These are phyloP conservation scores for Sander lucioperca DNA, from an alignment of 2,113 vertebrate genomes.

Conservation along the genomic window DNA sequence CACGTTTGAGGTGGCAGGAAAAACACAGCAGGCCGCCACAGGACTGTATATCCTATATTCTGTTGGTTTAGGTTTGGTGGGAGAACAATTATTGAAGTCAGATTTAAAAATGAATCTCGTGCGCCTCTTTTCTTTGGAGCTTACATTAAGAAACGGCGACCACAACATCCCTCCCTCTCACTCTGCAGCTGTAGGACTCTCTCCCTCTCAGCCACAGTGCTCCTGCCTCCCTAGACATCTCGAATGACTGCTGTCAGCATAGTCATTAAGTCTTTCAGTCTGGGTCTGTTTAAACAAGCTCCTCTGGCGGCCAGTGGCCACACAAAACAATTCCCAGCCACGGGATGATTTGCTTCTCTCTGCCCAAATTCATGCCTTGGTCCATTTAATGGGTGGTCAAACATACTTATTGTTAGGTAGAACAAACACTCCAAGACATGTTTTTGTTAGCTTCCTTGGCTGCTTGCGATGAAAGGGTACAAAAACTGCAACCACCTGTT, in stretches of 20 bases:
- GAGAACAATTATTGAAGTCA: slow-evolving; percentile 65
- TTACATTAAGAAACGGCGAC: slow-evolving; percentile 63
- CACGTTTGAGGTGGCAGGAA: slow-evolving; percentile 71
- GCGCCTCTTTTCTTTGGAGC: slow-evolving; percentile 59
- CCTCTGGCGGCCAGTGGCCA: slow-evolving; percentile 58
- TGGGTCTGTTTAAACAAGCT: slow-evolving; percentile 76
- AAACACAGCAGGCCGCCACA: slow-evolving; percentile 60
- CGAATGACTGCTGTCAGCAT: slow-evolving; percentile 78
- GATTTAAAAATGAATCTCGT: slow-evolving; percentile 54
- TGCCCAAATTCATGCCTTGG: slow-evolving; percentile 52
- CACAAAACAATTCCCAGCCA: slow-evolving; percentile 61
- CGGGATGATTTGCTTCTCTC: slow-evolving; percentile 53
- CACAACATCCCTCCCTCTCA: slow-evolving; percentile 64
- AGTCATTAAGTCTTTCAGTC: slow-evolving; percentile 74
- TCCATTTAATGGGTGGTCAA: slow-evolving; percentile 70
- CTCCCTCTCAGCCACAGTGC: slow-evolving; percentile 58
- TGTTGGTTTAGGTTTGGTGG: slow-evolving; percentile 67
- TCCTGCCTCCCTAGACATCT: slow-evolving; percentile 70
- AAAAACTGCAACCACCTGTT: slow-evolving; percentile 57
- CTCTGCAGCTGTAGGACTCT: slow-evolving; percentile 52
- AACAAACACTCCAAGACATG: slow-evolving; percentile 63
- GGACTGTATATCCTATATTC: slow-evolving; percentile 54
- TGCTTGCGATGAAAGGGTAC: slow-evolving; percentile 26
- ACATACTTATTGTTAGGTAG: slow-evolving; percentile 59
- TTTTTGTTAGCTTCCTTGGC: slow-evolving; percentile 46